Conservation (phyloP, 2,888 invertebrate species). For the Metacarcinus magister region DNA sequence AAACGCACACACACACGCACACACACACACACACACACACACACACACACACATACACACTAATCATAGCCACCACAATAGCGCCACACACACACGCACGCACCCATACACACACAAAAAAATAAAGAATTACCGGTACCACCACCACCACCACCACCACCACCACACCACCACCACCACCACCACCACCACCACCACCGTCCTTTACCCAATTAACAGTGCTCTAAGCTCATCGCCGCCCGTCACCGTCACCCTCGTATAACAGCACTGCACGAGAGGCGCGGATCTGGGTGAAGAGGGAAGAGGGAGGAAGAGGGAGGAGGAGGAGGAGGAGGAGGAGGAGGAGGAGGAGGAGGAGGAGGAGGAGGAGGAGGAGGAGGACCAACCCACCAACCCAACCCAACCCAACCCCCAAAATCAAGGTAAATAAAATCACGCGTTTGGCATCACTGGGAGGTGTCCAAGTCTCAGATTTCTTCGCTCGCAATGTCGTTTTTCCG, state of each 20-base stretch:
- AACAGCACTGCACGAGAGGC: background rate
- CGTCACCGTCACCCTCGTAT: background rate
- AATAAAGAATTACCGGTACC: background rate
- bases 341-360: background rate
- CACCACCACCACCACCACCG: background rate
- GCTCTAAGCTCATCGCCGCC: background rate
- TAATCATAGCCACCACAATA: too few relatives aligned
- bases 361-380: background rate
- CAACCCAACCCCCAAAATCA: background rate
- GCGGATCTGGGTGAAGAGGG: background rate
- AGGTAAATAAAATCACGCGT: background rate
- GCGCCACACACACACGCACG: too few relatives aligned
- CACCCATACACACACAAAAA: background rate
- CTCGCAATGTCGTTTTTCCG: slow-evolving; percentile 30
- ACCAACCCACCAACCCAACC: background rate
- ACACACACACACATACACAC: too few relatives aligned
- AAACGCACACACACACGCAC: background rate
- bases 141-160: slow-evolving; percentile 29
- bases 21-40: too few relatives aligned
- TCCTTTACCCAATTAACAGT: slow-evolving; percentile 13
- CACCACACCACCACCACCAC: too few relatives aligned
- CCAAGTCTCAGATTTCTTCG: slow-evolving; percentile 12
- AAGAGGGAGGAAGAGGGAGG: background rate
- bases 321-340: background rate
- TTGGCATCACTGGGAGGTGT: slow-evolving; percentile 55